These are phyloP conservation scores for Ischnus inquisitorius DNA, from an alignment of 2,888 invertebrate species.

Conservation along the genomic window DNA sequence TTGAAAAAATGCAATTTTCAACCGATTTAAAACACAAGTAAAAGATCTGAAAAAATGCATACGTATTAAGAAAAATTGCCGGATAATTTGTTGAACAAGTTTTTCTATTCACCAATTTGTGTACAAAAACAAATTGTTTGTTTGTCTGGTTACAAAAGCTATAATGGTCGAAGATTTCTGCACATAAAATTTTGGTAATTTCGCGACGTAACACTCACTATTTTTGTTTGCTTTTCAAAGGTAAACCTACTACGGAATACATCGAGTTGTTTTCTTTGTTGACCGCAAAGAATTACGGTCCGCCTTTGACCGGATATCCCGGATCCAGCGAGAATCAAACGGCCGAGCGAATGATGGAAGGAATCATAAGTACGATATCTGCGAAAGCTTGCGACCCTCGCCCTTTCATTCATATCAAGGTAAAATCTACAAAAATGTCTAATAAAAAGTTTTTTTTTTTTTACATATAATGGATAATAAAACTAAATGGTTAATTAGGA, in stretches of 20 bases:
- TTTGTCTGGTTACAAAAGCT: background rate
- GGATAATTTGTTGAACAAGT: no score
- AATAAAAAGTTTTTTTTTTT: background rate
- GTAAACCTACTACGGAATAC: conserved; percentile 80
- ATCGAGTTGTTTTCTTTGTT: conserved; percentile 81
- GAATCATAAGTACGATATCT: conserved; percentile 81
- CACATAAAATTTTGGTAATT: no score
- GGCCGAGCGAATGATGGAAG: conserved; percentile 82
- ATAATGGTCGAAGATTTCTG: no score
- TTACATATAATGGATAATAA: background rate
- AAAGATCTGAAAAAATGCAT: no score
- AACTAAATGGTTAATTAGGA: conserved; percentile 70
- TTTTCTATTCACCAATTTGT: no score
- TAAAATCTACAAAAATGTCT: conserved; percentile 58
- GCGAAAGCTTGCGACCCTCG: conserved; percentile 80
- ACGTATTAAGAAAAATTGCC: no score
- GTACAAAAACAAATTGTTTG: no score
- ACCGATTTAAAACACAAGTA: no score
- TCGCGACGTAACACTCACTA: background rate
- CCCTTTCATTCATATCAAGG: conserved; percentile 83
- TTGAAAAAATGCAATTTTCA: no score
- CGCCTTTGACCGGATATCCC: conserved; percentile 82
- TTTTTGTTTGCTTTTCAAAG: conserved; percentile 71
- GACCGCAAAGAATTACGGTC: conserved; percentile 82
- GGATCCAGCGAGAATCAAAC: conserved; percentile 81